These are phyloP conservation scores for Mixornis gularis DNA, from an alignment of 2,113 vertebrate genomes.

Conservation along the genomic window DNA sequence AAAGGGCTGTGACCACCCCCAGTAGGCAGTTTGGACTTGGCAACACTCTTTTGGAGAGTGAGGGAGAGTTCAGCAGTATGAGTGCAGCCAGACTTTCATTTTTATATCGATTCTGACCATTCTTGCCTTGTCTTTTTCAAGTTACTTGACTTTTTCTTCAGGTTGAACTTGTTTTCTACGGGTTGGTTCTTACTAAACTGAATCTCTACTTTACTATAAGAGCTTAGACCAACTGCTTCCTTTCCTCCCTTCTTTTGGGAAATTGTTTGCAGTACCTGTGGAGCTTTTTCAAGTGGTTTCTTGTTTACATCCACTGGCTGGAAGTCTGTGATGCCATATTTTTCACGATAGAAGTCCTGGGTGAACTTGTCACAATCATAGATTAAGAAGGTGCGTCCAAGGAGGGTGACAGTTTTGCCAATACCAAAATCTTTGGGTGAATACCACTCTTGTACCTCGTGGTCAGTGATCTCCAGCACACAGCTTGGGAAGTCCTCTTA, in stretches of 20 bases:
- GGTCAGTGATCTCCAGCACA: slow-evolving; percentile 82
- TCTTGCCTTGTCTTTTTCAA: background rate
- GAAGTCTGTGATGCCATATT: slow-evolving; percentile 77
- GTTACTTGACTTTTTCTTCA: background rate
- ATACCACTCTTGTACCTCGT: slow-evolving; percentile 88
- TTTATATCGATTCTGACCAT: background rate
- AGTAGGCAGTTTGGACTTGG: background rate
- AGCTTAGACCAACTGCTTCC: background rate
- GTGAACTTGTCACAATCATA: slow-evolving; percentile 90
- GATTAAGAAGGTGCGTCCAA: slow-evolving; percentile 85
- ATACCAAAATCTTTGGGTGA: slow-evolving; percentile 86
- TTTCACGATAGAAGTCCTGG: slow-evolving; percentile 76
- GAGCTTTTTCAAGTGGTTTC: slow-evolving; percentile 45
- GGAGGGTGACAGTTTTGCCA: slow-evolving; percentile 77
- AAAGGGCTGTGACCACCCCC: background rate
- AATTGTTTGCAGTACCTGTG: slow-evolving; percentile 57
- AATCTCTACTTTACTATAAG: background rate
- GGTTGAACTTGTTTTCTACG: background rate
- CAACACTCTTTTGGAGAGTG: background rate
- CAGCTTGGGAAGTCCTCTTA: slow-evolving; percentile 88
- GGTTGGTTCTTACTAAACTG: background rate
- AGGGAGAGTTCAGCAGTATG: background rate
- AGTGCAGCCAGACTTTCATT: background rate
- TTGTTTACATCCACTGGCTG: slow-evolving; percentile 66
- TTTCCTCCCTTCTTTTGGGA: background rate